A percentile compares a stretch with the other conserved stretches of the same genome.
These are phyloP conservation scores for Polyommatus icarus DNA, from an alignment of 2,888 invertebrate species.

Conservation along the genomic window DNA sequence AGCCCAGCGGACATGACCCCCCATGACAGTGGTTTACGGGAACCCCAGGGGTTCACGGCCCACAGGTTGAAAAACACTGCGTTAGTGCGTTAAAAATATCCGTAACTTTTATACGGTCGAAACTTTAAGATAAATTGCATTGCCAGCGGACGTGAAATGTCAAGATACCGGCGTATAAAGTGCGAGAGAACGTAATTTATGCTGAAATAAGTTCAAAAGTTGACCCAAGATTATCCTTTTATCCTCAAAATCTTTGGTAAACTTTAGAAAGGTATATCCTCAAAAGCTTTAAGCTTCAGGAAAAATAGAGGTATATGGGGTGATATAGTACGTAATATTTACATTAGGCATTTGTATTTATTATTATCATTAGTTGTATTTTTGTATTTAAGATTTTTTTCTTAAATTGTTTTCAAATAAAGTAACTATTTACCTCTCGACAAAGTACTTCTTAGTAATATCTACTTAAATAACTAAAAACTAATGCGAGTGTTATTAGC, in stretches of 20 bases:
- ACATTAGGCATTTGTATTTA: too few species aligned
- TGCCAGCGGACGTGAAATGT: background rate
- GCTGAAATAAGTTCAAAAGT: constrained; percentile 17
- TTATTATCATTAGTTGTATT: too few species aligned
- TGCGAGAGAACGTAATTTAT: background rate
- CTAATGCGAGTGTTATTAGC: too few species aligned
- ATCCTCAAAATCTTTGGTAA: constrained; percentile 7
- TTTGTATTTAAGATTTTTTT: too few species aligned
- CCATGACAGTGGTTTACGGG: too few species aligned
- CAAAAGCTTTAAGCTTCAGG: background rate
- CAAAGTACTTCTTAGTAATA: too few species aligned
- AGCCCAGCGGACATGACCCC: too few species aligned
- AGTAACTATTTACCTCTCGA: too few species aligned
- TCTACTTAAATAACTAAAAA: too few species aligned
- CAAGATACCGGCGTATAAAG: background rate
- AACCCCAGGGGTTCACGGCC: too few species aligned
- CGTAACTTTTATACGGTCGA: background rate
- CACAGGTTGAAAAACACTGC: background rate
- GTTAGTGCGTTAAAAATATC: background rate
- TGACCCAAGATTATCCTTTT: constrained; percentile 9
- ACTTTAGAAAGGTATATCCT: background rate
- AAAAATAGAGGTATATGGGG: background rate
- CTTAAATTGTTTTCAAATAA: too few species aligned
- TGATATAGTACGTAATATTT: too few species aligned
- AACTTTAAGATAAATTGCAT: constrained; percentile 10